A percentile compares a stretch with the other conserved stretches of the same genome.
These are phyloP conservation scores for Conistra vaccinii DNA, from an alignment of 2,888 invertebrate species.

Conservation along the genomic window DNA sequence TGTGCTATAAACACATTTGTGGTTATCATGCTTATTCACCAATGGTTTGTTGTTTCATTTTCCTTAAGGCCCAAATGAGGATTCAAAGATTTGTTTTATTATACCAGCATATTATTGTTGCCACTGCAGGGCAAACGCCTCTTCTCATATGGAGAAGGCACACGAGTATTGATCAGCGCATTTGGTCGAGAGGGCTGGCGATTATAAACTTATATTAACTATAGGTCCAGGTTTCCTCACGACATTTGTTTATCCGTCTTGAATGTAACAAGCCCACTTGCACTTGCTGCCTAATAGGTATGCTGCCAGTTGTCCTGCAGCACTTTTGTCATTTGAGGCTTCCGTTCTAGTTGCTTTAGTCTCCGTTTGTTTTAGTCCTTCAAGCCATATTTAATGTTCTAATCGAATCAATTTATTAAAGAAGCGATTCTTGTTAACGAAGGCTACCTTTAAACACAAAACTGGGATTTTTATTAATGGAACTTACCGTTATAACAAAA, in stretches of 20 bases:
- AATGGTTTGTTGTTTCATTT: neutral
- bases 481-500: slow-evolving; percentile 59
- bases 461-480: slow-evolving; percentile 29
- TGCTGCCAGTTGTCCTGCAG: neutral
- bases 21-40: slow-evolving; percentile 8
- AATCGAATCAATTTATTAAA: neutral
- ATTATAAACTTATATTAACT: neutral
- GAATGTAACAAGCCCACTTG: neutral
- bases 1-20: slow-evolving; percentile 18
- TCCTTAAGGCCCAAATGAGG: neutral
- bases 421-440: neutral
- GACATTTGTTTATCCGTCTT: neutral
- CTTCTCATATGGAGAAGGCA: neutral
- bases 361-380: neutral
- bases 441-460: slow-evolving; percentile 7
- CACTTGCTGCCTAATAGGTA: neutral
- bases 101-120: neutral
- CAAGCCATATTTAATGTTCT: neutral
- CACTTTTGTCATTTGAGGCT: too few species aligned
- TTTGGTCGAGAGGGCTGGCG: neutral
- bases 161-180: neutral
- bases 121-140: neutral
- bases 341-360: too few species aligned
- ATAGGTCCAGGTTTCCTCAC: neutral
- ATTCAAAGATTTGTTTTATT: neutral